Percentiles rank a stretch among this genome's conserved stretches.
These are phyloP conservation scores for Otus sunia DNA, from an alignment of 2,113 vertebrate genomes.

Conservation along the genomic window DNA sequence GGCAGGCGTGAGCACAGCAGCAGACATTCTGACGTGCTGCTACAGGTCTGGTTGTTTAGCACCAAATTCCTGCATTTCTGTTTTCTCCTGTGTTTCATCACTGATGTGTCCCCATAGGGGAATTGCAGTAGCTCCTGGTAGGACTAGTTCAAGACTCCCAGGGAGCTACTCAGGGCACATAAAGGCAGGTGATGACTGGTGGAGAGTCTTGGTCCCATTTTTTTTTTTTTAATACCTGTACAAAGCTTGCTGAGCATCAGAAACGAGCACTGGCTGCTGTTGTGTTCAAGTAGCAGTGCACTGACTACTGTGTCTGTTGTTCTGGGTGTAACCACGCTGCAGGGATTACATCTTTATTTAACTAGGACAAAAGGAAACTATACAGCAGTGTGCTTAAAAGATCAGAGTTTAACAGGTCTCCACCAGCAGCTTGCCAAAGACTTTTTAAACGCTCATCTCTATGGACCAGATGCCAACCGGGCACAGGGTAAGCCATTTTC, in stretches of 20 bases:
- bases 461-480: slow-evolving; percentile 79
- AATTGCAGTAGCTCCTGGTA: neutral
- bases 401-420: slow-evolving; percentile 29
- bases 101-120: neutral
- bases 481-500: slow-evolving; percentile 77
- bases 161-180: accelerated
- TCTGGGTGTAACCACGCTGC: accelerated
- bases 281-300: neutral
- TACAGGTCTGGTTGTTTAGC: neutral
- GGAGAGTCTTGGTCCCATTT: neutral
- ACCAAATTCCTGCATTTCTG: neutral
- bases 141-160: neutral
- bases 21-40: neutral
- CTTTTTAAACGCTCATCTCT: slow-evolving; percentile 81
- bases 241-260: neutral
- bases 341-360: neutral
- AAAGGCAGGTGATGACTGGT: neutral
- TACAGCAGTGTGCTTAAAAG: slow-evolving; percentile 71
- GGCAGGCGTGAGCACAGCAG: neutral
- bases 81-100: neutral
- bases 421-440: slow-evolving; percentile 78
- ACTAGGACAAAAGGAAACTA: slow-evolving; percentile 81
- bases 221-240: neutral
- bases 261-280: neutral
- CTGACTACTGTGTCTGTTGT: neutral